phyloP scores from a whole-genome alignment of 2,797 vertebrate genomes.

The Pipistrellus pygmaeus region DNA sequence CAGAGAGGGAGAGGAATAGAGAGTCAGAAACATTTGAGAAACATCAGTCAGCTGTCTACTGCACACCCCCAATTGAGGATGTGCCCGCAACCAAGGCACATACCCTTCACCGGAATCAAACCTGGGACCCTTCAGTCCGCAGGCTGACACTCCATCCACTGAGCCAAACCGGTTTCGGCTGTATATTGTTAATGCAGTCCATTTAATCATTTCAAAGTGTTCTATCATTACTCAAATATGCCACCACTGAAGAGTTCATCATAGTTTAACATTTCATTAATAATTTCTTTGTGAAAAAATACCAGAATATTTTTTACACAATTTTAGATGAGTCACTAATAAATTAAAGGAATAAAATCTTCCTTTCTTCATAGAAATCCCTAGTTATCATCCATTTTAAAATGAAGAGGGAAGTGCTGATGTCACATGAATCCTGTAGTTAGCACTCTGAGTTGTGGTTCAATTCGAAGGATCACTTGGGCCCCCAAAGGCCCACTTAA shows the following conservation, averaged over 20 bases:
- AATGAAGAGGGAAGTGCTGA: not conserved
- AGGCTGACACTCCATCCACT: too few relatives aligned
- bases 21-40: too few relatives aligned
- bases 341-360: not conserved
- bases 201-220: not conserved
- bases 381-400: not conserved
- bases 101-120: too few relatives aligned
- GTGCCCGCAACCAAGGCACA: too few relatives aligned
- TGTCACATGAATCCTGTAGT: not conserved
- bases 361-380: conserved; percentile 5
- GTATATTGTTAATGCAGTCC: not conserved
- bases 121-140: too few relatives aligned
- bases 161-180: too few relatives aligned
- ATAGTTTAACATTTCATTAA: not conserved
- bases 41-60: too few relatives aligned
- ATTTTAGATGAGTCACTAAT: conserved; percentile 30
- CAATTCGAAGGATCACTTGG: not conserved
- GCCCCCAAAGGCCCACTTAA: not conserved
- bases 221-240: not conserved
- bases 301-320: conserved; percentile 18
- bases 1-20: too few relatives aligned
- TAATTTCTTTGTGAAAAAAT: not conserved
- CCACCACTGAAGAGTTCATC: not conserved
- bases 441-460: conserved; percentile 5
- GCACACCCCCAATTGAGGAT: too few relatives aligned